Conservation (phyloP, 2,797 vertebrate species). For the Epinephelus coioides region DNA sequence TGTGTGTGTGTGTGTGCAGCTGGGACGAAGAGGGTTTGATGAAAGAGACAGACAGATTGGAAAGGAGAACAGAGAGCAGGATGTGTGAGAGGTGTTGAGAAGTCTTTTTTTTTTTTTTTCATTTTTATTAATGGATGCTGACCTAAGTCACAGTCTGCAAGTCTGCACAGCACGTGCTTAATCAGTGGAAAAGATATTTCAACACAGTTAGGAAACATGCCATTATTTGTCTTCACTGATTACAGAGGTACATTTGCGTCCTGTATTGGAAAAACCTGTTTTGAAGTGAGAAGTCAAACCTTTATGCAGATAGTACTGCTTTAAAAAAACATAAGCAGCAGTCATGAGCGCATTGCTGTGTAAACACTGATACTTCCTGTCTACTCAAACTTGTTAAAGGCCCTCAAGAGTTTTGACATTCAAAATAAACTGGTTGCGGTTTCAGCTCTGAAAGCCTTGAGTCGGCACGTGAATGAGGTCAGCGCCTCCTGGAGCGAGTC, state of each 20-base stretch:
- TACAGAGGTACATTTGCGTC: slow-evolving; percentile 1
- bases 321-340: slow-evolving; percentile 10
- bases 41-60: slow-evolving; percentile 55
- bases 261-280: slow-evolving; percentile 6
- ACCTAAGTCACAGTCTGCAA: slow-evolving; percentile 22
- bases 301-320: background rate
- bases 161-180: slow-evolving; percentile 20
- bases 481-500: slow-evolving; percentile 49
- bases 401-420: slow-evolving; percentile 56
- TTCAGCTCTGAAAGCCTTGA: slow-evolving; percentile 53
- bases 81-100: slow-evolving; percentile 59
- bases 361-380: slow-evolving; percentile 25
- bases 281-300: background rate
- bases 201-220: slow-evolving; percentile 33
- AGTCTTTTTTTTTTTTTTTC: background rate
- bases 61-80: slow-evolving; percentile 68
- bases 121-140: slow-evolving; percentile 46
- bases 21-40: slow-evolving; percentile 47
- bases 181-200: slow-evolving; percentile 33
- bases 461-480: slow-evolving; percentile 75
- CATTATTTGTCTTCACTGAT: background rate
- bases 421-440: slow-evolving; percentile 68
- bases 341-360: slow-evolving; percentile 10
- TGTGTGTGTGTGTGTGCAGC: slow-evolving; percentile 30
- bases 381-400: slow-evolving; percentile 26